Base-by-base conservation (phyloP, 2,888 invertebrate genomes). In the Calameuta idolon region DNA sequence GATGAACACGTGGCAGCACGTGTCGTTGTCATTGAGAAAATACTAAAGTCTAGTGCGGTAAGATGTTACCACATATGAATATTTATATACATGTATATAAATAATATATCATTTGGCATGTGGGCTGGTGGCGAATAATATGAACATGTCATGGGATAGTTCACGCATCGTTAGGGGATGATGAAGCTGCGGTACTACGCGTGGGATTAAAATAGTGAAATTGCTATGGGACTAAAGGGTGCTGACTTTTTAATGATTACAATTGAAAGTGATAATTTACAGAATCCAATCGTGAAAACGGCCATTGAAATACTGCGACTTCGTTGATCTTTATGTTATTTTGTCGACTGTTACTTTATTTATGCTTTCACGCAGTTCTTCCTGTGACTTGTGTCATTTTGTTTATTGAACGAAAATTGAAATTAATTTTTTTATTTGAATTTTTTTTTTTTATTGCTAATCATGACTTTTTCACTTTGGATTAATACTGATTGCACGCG, bases 141-240 rank as follows among this genome's bases (percentile, higher is more conserved):
- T 9, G 71, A 31, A 71, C 3, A 71, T 87, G 85, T 86, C 84
- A 87, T 84, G 85, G 83, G 85, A 86, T 83, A 85, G 86, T 87
- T 87, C 85, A 85, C 83, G 83, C 84, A 81, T 87, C 84, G 83
- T 85, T 85, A 78, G 23, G 55, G 23, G 55, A 55, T 23, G 55
- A 55, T 55, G 5, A 55, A 55, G 55, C 55, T 23, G 55, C 2
- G 15, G 9, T 23, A 23, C 23, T 23, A 55, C 55, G 55, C 55
- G 55, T 23, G 55, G 2, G 55, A 55, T 55, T 55, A 23, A 23
- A 55, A 55, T 23, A 23, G 23, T 55, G 23, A 23, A 55, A 55
- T 55, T 55, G 55, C 23, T 23, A 23, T 55, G 55, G 23, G 55
- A 55, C 9, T 9, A 55, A 55, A 55, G 55, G 55, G 55, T 55